Base-by-base conservation (phyloP, 2,888 invertebrate genomes). In the Polyommatus icarus region DNA sequence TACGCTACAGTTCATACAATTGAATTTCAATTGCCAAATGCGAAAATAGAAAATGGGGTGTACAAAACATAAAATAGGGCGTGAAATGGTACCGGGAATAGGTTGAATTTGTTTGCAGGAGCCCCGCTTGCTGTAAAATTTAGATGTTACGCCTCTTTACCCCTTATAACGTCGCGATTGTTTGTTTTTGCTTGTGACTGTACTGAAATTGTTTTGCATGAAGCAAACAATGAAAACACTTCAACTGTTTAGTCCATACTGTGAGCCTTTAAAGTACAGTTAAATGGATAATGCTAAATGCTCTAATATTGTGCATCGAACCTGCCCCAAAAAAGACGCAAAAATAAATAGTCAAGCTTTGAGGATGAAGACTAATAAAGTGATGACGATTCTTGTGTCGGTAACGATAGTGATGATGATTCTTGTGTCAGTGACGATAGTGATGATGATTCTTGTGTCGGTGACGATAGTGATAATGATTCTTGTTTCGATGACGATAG, bases 51-150 rank as follows among this genome's bases (percentile, higher is more conserved):
- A 50, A 73, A 75, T 75, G 15, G 75, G 75, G 75, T 75, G 75
- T 75, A 75, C 29, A 75, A 75, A 75, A 75, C 54, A 75, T 91
- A 91, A 92, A 93, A 92, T 93, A 91, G 89, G 88, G 90, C 93
- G 91, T 91, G 90, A 92, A 93, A 93, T 92, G 91, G 90, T 88
- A 87, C 86, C 84, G 84, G 83, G 87, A 90, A 92, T 89, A 86
- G 90, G 85, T 85, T 84, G 88, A 88, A 91, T 92, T 93, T 93
- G 92, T 93, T 93, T 92, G 89, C 87, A 87, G 86, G 87, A 87
- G 85, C 85, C 85, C 83, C 85, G 86, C 85, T 87, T 54, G 86
- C 83, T 86, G 87, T 86, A 84, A 89, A 90, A 90, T 90, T 91
- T 88, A 87, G 88, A 86, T 87, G 87, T 87, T 87, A 88, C 82